Base-by-base conservation (phyloP, 2,888 invertebrate genomes). In the Ennomos fuscantarius region DNA sequence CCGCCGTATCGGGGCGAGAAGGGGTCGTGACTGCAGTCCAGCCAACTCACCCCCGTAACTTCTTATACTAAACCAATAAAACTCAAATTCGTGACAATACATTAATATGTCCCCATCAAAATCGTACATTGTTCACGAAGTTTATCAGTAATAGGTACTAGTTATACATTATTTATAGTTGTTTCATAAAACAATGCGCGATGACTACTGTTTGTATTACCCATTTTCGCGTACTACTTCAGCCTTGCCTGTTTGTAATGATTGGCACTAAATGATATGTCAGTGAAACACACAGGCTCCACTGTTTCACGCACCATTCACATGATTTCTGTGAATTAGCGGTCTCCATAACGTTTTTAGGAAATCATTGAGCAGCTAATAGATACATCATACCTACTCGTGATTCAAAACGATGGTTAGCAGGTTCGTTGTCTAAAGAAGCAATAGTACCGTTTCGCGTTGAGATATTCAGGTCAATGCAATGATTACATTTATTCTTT, bases 301-400 rank as follows among this genome's bases (percentile, higher is more conserved):
- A 15, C 58, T 60, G 43, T 57, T 62, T 56, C 41, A 42, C 34
- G 15, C 1, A 24, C 11, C 40, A 31, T 63, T 63, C 72, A 78
- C 74, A 78, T 82, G 80, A 82, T 85, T 77, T 80, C 78, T 74
- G 79, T 74, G 72, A 84, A 87, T 89, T 86, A 88, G 81, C 87
- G 68, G 52, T 12, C 46, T 53, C 56, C 78, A 77, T 79, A 81
- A 65, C 71, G 73, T 81, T 78, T 78, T 81, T 78, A 79, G 82
- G 79, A 78, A 86, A 89, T 88, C 81, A 89, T 88, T 79, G 81
- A 69, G 64, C 45, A 65, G 81, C 88, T 89, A 89, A 90, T 87
- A 82, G 83, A 83, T 72, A 70, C 74, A 89, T 89, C 87, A 88
- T 88, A 78, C 84, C 66, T 60, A 48, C 32, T 34, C 52, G 47